A percentile compares a stretch with the other conserved stretches of the same genome.
Conservation (phyloP, 2,888 invertebrate genomes). For the Eupithecia insigniata region DNA sequence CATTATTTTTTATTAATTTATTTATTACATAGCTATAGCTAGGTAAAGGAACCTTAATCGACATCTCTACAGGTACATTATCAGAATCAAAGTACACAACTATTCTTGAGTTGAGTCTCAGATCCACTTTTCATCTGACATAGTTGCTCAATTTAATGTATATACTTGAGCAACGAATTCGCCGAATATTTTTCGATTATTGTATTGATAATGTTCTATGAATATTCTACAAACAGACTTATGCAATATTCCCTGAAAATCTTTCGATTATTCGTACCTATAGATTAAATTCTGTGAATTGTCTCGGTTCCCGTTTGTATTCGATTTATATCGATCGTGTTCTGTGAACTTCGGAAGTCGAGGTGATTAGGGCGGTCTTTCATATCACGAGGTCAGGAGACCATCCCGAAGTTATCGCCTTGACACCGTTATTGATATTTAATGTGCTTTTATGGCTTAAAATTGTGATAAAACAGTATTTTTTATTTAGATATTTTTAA, state of each 20-base stretch:
- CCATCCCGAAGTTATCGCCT: constrained; percentile 28
- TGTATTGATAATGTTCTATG: not conserved
- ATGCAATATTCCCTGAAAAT: constrained; percentile 1
- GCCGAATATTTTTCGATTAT: not conserved
- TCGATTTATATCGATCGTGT: constrained; percentile 35
- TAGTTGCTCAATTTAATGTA: not conserved
- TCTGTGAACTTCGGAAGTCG: constrained; percentile 61
- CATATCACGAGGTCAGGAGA: constrained; percentile 41
- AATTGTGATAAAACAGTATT: not conserved
- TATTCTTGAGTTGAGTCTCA: not conserved
- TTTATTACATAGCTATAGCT: no score
- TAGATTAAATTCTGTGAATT: constrained; percentile 1
- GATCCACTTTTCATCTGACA: not conserved
- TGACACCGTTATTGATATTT: constrained; percentile 31
- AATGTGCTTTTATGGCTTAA: constrained; percentile 18
- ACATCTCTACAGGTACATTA: no score
- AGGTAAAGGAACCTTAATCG: no score
- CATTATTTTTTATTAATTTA: no score
- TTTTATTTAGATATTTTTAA: not conserved
- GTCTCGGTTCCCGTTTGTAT: not conserved
- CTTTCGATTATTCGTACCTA: not conserved
- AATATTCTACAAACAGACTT: not conserved
- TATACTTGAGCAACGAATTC: not conserved
- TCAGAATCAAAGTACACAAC: not conserved
- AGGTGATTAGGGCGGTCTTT: constrained; percentile 51